phyloP scores from a whole-genome alignment of 2,113 vertebrate species.

The Tetrao urogallus region DNA sequence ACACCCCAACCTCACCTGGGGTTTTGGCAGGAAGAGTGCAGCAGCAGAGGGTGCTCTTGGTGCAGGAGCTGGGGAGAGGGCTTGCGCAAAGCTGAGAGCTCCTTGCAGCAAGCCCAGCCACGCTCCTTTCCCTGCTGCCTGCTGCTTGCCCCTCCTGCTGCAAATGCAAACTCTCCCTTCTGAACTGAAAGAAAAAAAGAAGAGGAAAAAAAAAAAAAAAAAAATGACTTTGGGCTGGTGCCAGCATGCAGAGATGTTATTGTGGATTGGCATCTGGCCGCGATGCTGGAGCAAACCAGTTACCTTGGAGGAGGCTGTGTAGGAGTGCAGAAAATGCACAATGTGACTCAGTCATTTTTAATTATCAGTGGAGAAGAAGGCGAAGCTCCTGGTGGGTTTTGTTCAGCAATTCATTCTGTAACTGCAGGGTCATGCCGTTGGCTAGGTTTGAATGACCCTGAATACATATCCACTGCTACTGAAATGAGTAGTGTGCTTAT shows the following conservation, averaged over 20 bases:
- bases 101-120: fast-evolving
- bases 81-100: background rate
- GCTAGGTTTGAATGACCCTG: background rate
- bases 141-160: background rate
- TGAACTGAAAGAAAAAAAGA: background rate
- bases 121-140: background rate
- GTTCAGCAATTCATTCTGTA: background rate
- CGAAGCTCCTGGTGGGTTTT: background rate
- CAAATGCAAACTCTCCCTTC: background rate
- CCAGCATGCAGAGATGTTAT: background rate
- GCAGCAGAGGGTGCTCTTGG: constrained; percentile 62
- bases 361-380: background rate
- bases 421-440: background rate
- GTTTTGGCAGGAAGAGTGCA: background rate
- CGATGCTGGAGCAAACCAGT: background rate
- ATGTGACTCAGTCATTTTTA: background rate
- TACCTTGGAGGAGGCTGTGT: background rate
- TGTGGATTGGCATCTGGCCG: background rate
- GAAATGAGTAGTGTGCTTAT: fast-evolving
- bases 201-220: no score
- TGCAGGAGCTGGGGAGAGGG: background rate
- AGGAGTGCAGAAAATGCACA: background rate
- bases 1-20: background rate
- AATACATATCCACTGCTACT: background rate
- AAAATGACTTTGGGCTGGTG: background rate